Evolutionary conservation across 2,797 vertebrate species (phyloP), one percentile per base, ranked within the genome.

Genomic region (Acridotheres tristis): DNA sequence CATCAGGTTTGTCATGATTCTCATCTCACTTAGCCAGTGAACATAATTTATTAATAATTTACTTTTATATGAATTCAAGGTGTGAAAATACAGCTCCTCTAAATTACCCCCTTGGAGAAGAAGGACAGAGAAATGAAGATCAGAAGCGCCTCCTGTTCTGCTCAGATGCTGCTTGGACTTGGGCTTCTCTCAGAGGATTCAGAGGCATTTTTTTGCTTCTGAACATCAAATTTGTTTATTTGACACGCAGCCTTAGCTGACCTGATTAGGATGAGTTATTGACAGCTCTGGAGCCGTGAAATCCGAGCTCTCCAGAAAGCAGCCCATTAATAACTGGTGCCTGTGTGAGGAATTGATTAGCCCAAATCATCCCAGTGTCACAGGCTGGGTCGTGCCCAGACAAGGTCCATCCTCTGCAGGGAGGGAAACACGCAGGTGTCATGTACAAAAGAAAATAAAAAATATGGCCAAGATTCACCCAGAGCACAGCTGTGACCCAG

Each of bases 361-460:
- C 58, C n/a, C 22, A 23, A 47, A 27, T 51, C 10, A 29, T 7
- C 36, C 51, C 82, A 10, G 32, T n/a, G 43, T 23, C 73, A 30
- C 7, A 48, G 34, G 36, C 40, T 40, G 40, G 40, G 40, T 40
- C 14, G 0, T 25, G 55, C 54, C 47, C 27, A 13, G 25, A 40
- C 42, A 25, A 62, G 29, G 8, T 11, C 55, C 11, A 8, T 11
- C 36, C 63, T 63, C 51, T 25, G 43, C 47, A 45, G 40, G 50
- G 29, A 55, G 40, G 27, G 36, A 58, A 82, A 48, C 22, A 54
- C 47, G 51, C 25, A 22, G 26, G 38, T 30, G 19, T 9, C 58
- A 29, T 0, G 0, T 0, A 7, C 1, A 6, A 40, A 67, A n/a
- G 34, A 32, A 59, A 30, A 3, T 1, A 13, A 27, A 45, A 68